phyloP scores from a whole-genome alignment of 2,888 invertebrate species.

The Oxytorus armatus region DNA sequence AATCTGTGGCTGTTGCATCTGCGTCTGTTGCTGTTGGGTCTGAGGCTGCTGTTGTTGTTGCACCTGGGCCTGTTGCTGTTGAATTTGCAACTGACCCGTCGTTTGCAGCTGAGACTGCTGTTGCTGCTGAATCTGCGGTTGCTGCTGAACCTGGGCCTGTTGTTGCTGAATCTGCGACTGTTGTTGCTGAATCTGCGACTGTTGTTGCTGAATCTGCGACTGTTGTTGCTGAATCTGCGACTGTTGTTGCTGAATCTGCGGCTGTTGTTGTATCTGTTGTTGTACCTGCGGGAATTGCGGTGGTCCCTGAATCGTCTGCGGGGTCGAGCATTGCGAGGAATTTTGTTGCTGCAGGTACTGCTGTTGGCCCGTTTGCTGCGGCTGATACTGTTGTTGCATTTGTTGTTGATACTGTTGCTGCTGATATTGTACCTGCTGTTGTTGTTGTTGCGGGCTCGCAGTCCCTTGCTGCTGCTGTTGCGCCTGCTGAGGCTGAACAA shows the following conservation, averaged over 20 bases:
- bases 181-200: slow-evolving; percentile 72
- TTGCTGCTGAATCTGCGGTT: slow-evolving; percentile 70
- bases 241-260: slow-evolving; percentile 82
- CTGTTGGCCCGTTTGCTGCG: slow-evolving; percentile 85
- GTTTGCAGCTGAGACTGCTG: slow-evolving; percentile 64
- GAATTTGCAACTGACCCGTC: slow-evolving; percentile 68
- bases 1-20: slow-evolving; percentile 66
- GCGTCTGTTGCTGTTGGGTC: slow-evolving; percentile 60
- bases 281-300: slow-evolving; percentile 81
- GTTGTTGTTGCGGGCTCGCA: slow-evolving; percentile 76
- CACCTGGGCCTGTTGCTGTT: slow-evolving; percentile 64
- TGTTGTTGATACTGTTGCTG: slow-evolving; percentile 86
- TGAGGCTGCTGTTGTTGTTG: slow-evolving; percentile 77
- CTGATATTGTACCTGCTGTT: slow-evolving; percentile 85
- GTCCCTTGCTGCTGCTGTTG: slow-evolving; percentile 72
- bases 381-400: slow-evolving; percentile 84
- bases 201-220: slow-evolving; percentile 70
- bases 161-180: slow-evolving; percentile 64
- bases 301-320: slow-evolving; percentile 82
- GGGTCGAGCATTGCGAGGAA: slow-evolving; percentile 82
- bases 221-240: slow-evolving; percentile 85
- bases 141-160: slow-evolving; percentile 63
- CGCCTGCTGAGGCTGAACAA: slow-evolving; percentile 80
- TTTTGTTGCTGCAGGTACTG: slow-evolving; percentile 74
- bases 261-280: slow-evolving; percentile 72